Evolutionary conservation across 2,113 vertebrate genomes (phyloP).

Genomic region (Lucifuga dentata): DNA sequence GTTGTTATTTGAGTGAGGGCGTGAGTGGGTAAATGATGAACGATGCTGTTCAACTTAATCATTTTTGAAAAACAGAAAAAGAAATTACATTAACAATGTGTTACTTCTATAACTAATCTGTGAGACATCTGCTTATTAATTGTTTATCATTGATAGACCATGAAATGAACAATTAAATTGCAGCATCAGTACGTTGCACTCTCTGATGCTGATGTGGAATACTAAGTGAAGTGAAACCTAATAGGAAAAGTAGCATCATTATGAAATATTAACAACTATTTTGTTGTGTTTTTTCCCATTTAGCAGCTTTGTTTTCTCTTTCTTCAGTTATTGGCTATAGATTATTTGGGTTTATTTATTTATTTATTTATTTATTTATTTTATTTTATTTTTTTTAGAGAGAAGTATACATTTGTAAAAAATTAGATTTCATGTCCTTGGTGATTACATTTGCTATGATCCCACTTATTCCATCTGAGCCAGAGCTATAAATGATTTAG

Average conservation of each 20-base stretch:
- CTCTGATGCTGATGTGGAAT: conserved; percentile 59
- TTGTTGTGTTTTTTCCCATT: conserved; percentile 9
- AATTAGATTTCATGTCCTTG: too few species aligned
- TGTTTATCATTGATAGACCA: conserved; percentile 71
- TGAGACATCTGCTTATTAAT: conserved; percentile 68
- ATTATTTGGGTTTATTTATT: too few species aligned
- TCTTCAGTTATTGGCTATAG: conserved; percentile 13
- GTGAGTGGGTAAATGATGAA: conserved; percentile 25
- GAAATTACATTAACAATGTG: conserved; percentile 36
- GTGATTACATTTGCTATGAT: too few species aligned
- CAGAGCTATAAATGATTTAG: too few species aligned
- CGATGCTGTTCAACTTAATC: conserved; percentile 52
- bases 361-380: too few species aligned
- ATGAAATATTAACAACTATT: conserved; percentile 38
- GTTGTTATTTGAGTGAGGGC: conserved; percentile 12
- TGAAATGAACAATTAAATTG: conserved; percentile 76
- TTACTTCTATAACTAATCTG: conserved; percentile 56
- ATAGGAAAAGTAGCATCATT: conserved; percentile 23
- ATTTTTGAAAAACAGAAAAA: conserved; percentile 22
- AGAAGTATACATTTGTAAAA: too few species aligned
- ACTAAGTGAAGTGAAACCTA: conserved; percentile 45
- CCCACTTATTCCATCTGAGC: too few species aligned
- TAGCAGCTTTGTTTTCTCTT: conserved; percentile 13
- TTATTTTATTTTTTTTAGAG: too few species aligned
- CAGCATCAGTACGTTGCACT: conserved; percentile 76